Evolutionary conservation across 1,140 invertebrate genomes (phyloP), one percentile per base, ranked within the genome.

Genomic region (Conus betulinus): DNA sequence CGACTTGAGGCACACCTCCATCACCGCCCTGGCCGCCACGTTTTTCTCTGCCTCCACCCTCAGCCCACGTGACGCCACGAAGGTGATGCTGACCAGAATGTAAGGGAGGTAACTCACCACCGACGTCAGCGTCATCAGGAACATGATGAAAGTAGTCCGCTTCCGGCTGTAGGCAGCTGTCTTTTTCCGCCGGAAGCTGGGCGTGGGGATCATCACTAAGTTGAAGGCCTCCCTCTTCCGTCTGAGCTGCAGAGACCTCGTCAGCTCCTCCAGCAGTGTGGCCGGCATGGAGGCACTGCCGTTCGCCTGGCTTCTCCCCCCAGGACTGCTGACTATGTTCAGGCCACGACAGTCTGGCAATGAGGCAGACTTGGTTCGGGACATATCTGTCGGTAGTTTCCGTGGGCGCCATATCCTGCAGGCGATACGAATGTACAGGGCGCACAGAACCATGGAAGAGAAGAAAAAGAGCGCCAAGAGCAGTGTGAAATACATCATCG

Each of bases 1-100:
- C 0, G 92, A 91, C 87, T 90, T 89, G n/a, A 91, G 85, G 52
- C 90, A 92, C 4, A 90, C 85, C 85, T 92, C 91, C 87, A 90
- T 91, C 5, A 85, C 76, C 4, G 90, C 83, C 10, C 79, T 52
- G 27, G 84, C 84, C 11, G 89, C 51, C 25, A 89, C 88, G 23
- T 81, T 82, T 13, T 78, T 87, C 20, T 83, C 87, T 23, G 91
- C 27, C 25, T n/a, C 71, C 3, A 74, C 78, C 63, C 8, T 1
- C 63, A 91, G 85, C 0, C 53, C 57, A 3, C 85, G 86, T 3
- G 84, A 79, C 13, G 86, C 82, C 83, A 91, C 86, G 25, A 60
- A 88, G 0, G 88, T 71, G 7, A 91, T 76, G 39, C 89, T 87
- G 25, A 92, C 83, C 3, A 89, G 51, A 20, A 91, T 89, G 78